Evolutionary conservation across 2,113 vertebrate genomes (phyloP).

Genomic region (Cyprinodon brontotheroides): DNA sequence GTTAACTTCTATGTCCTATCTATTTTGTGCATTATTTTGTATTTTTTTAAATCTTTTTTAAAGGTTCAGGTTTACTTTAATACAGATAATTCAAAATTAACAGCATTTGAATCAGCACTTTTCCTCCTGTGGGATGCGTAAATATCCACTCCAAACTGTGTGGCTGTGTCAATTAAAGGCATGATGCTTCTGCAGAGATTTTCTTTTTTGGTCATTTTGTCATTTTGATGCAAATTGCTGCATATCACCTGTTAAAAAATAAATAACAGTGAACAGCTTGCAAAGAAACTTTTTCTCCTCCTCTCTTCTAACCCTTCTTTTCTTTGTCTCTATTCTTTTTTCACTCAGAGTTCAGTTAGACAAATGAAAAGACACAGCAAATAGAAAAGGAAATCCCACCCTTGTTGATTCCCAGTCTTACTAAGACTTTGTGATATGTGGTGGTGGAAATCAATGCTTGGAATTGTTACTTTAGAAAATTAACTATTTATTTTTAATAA

Average conservation of each 20-base stretch:
- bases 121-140: neutral
- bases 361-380: neutral
- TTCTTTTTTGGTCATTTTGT: neutral
- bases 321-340: neutral
- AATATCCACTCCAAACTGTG: neutral
- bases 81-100: neutral
- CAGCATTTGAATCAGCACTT: neutral
- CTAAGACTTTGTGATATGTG: too few species aligned
- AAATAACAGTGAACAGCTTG: neutral
- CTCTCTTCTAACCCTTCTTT: neutral
- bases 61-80: neutral
- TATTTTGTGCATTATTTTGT: neutral
- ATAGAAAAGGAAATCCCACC: too few species aligned
- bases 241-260: neutral
- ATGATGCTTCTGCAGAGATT: neutral
- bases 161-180: neutral
- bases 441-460: too few species aligned
- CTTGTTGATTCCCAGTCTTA: too few species aligned
- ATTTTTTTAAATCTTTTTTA: neutral
- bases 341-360: neutral
- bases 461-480: too few species aligned
- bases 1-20: neutral
- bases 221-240: neutral
- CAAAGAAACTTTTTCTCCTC: neutral
- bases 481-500: too few species aligned